These are phyloP conservation scores for Anastatus disparis DNA, from an alignment of 1,140 invertebrate species.

Conservation along the genomic window DNA sequence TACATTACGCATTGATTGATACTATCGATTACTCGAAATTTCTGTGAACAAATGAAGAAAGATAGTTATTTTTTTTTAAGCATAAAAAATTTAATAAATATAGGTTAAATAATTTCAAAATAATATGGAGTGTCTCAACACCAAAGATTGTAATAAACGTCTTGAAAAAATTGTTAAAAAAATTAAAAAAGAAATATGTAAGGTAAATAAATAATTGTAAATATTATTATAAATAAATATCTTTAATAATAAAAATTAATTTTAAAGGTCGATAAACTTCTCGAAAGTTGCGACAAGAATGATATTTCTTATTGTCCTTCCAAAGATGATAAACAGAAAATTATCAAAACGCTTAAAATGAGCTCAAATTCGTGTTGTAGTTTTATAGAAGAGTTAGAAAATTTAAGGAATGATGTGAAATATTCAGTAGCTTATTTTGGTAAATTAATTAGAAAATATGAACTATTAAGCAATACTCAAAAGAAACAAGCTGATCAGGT, in stretches of 20 bases:
- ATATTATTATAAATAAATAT: not conserved
- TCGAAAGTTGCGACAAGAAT: not conserved
- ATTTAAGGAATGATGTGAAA: constrained; percentile 24
- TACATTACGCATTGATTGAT: no score
- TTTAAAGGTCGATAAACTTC: not conserved
- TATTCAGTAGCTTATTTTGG: not conserved
- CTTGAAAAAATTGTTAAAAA: constrained; percentile 10
- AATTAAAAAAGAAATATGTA: constrained; percentile 2
- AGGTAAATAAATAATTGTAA: constrained; percentile 10
- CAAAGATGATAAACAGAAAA: constrained; percentile 21
- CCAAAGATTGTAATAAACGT: constrained; percentile 10
- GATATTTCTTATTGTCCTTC: not conserved
- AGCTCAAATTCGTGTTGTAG: not conserved
- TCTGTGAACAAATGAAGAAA: no score
- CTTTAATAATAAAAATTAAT: not conserved
- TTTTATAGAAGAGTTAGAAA: constrained; percentile 25
- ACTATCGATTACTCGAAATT: no score
- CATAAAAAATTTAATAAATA: no score
- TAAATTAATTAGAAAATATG: not conserved
- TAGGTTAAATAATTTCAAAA: no score
- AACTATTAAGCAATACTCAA: not conserved
- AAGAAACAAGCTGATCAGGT: constrained; percentile 12
- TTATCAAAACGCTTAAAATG: not conserved
- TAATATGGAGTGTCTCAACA: not conserved
- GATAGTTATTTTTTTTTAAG: no score